Evolutionary conservation across 2,888 invertebrate species (phyloP), one percentile per base, ranked within the genome.

Genomic region (Chydorus sphaericus): DNA sequence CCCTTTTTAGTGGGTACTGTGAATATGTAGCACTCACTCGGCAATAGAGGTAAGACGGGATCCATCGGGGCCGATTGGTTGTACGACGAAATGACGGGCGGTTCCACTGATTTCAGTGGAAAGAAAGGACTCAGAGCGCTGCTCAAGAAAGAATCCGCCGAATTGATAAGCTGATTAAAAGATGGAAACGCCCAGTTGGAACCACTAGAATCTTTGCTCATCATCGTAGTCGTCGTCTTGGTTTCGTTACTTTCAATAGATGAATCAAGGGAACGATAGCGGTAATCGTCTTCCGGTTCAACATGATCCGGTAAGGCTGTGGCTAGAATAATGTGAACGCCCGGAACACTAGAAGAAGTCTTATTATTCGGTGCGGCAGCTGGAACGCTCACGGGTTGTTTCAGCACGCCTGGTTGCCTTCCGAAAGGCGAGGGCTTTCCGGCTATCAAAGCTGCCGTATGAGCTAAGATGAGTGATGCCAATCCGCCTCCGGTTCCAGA

Each of bases 381-480:
- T 3, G 44, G 44, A 20, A 23, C 10, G 3, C 26, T 11, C 28
- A 26, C 44, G 1, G 26, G 44, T n/a, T 14, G 4, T 7, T 14
- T 4, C 14, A 26, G 23, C 11, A 2, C 28, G 14, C 28, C 28
- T 4, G 44, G 23, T 10, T 44, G 44, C 8, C 44, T 23, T 2
- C 23, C 23, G 11, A 44, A 44, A 3, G 52, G 52, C 16, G 52
- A 52, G 18, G 30, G 30, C 14, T 52, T 36, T 8, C 52, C 52
- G 1, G 52, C 30, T 37, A 52, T 52, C 14, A 52, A 23, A 16
- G 52, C 33, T 10, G 52, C 30, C 6, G 52, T 52, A 10, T 52
- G 52, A 20, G 52, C 52, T 1, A 52, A 37, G 14, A 52, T 52
- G 36, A 52, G 5, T 4, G 52, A 31, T 1, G 36, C 52, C 23